Conservation (phyloP, 2,888 invertebrate species). For the Mermis nigrescens region DNA sequence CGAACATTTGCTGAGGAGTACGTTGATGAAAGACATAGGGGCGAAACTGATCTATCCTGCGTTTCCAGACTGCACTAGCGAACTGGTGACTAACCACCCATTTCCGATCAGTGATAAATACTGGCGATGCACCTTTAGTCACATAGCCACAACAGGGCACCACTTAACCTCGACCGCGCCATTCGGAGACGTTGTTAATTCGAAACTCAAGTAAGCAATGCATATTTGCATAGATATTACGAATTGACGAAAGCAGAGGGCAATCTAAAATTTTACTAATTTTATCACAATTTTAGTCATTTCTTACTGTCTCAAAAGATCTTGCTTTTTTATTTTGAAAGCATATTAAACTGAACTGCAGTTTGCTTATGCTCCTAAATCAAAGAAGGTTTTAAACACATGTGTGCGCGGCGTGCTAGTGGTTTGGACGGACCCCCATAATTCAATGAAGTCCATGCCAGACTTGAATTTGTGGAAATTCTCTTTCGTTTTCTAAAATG, state of each 20-base stretch:
- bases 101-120: constrained; percentile 6
- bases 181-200: neutral
- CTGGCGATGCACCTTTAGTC: constrained; percentile 10
- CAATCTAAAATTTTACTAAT: neutral
- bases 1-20: constrained; percentile 11
- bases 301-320: neutral
- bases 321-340: no score
- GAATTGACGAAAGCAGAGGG: no score
- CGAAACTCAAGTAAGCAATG: neutral
- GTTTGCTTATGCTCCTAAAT: no score
- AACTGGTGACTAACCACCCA: neutral
- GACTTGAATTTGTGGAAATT: no score
- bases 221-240: no score
- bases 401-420: no score
- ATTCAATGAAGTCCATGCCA: no score
- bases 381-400: no score
- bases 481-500: no score
- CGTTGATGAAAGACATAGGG: constrained; percentile 11
- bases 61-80: constrained; percentile 8
- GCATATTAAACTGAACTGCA: no score
- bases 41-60: constrained; percentile 10
- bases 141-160: constrained; percentile 12
- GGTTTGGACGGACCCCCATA: no score
- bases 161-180: constrained; percentile 8
- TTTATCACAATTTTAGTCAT: neutral